Conservation (phyloP, 2,797 vertebrate species). For the Muscicapa comitata region DNA sequence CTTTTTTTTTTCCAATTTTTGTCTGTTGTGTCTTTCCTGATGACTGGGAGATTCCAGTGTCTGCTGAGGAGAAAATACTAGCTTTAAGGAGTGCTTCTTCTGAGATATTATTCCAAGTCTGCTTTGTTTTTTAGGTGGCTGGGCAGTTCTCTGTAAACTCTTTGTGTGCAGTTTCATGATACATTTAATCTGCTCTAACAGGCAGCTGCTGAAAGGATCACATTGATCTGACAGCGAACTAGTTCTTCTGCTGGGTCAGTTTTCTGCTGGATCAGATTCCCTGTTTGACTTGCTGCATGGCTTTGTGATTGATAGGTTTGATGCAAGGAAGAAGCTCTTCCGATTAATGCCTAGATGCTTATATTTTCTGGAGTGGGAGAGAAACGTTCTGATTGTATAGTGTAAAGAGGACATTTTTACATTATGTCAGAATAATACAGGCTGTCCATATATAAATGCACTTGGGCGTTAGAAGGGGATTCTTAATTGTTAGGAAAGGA, state of each 20-base stretch:
- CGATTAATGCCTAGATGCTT: not conserved
- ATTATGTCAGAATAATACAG: not conserved
- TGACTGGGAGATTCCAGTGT: constrained; percentile 11
- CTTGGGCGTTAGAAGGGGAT: not conserved
- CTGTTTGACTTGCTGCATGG: not conserved
- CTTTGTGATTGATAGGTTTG: not conserved
- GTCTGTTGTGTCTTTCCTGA: not conserved
- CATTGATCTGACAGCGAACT: constrained; percentile 30
- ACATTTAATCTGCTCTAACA: constrained; percentile 40
- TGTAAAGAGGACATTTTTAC: not conserved
- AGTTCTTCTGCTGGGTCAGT: constrained; percentile 30
- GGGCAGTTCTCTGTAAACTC: not conserved
- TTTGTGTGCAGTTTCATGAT: not conserved
- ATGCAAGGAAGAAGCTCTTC: not conserved
- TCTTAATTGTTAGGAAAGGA: not conserved
- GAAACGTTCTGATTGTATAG: not conserved
- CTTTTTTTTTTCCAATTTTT: not conserved
- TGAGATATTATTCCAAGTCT: not conserved
- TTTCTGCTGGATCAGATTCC: constrained; percentile 34
- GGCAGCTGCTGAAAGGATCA: constrained; percentile 39
- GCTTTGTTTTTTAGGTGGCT: not conserved
- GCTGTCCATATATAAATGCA: not conserved
- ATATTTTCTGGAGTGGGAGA: not conserved
- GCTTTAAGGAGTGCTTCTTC: not conserved
- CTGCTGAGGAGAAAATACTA: not conserved